Evolutionary conservation across 2,797 vertebrate species (phyloP), one percentile per base, ranked within the genome.

Genomic region (Tragelaphus oryx): DNA sequence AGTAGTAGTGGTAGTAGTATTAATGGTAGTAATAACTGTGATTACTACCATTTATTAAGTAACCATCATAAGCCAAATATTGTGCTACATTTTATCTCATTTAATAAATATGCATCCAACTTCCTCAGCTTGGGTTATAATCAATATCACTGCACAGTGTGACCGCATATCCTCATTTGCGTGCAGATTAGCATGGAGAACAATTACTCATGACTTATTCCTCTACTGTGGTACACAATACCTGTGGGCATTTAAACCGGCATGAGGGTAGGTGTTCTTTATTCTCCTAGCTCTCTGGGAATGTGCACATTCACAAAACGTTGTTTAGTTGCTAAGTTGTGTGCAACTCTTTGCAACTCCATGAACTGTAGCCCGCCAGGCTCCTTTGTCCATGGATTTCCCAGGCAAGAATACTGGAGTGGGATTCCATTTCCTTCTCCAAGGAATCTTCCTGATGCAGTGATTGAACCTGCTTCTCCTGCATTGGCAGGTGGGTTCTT

Each of bases 401-500:
- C 37, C 37, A 22, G 37, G 11, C 37, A 41, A 26, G 6, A 71
- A 71, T 71, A 24, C 37, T 41, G 11, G 37, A 41, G 37, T 71
- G 10, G 68, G 6, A 41, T 26, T 13, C 11, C 6, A 41, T 71
- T 41, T 71, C 68, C 3, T 41, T 71, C 37, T 71, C 20, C 68
- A 71, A 11, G 37, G 68, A 12, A 71, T 4, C 68, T 24, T 71
- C 37, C 22, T 0, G 0, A 71, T 41, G 5, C 37, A 26, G 6
- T 22, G 68, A 71, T 13, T 4, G 22, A 41, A 41, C 37, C 68
- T 41, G 0, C 22, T 24, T 13, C 22, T 26, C 11, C 37, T 41
- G 68, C 11, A 71, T 24, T 41, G 22, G 22, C 11, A 71, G 37
- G 68, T 41, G 22, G 3, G 37, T 41, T 71, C 37, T 71, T 41